These are phyloP conservation scores for Drosophila lowei DNA, from an alignment of 1,140 invertebrate genomes.

Conservation along the genomic window DNA sequence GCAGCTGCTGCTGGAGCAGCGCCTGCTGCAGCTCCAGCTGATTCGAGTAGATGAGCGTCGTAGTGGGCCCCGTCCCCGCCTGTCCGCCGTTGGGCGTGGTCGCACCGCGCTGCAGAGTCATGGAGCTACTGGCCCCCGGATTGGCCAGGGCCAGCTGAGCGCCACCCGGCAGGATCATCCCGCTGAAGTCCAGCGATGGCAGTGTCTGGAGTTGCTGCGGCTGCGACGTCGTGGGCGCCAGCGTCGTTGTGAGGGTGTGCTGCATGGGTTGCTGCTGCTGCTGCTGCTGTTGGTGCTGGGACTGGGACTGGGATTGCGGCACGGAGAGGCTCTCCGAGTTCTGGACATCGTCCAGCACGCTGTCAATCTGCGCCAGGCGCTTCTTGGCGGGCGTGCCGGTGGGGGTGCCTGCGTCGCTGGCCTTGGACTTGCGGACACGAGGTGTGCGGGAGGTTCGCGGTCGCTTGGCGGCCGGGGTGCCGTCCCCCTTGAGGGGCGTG, in stretches of 20 bases:
- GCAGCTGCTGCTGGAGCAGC: conserved; percentile 73
- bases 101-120: conserved; percentile 60
- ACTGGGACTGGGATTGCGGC: conserved; percentile 6
- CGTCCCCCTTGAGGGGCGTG: conserved; percentile 56
- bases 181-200: conserved; percentile 76
- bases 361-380: conserved; percentile 75
- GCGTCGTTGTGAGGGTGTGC: conserved; percentile 38
- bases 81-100: conserved; percentile 51
- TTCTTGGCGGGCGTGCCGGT: conserved; percentile 65
- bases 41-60: conserved; percentile 79
- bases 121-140: conserved; percentile 66
- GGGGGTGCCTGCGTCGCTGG: conserved; percentile 39
- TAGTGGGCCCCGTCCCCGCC: conserved; percentile 50
- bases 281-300: conserved; percentile 36
- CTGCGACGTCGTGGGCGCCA: conserved; percentile 35
- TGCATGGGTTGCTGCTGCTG: conserved; percentile 48
- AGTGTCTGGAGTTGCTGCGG: conserved; percentile 66
- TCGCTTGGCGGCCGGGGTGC: conserved; percentile 57
- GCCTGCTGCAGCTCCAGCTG: conserved; percentile 79
- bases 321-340: conserved; percentile 47
- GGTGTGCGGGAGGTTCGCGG: conserved; percentile 60
- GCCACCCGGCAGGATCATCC: conserved; percentile 78
- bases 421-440: conserved; percentile 65
- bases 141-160: conserved; percentile 75
- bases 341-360: conserved; percentile 76